These are phyloP conservation scores for Leptura quadrifasciata DNA, from an alignment of 2,888 invertebrate species.

Conservation along the genomic window DNA sequence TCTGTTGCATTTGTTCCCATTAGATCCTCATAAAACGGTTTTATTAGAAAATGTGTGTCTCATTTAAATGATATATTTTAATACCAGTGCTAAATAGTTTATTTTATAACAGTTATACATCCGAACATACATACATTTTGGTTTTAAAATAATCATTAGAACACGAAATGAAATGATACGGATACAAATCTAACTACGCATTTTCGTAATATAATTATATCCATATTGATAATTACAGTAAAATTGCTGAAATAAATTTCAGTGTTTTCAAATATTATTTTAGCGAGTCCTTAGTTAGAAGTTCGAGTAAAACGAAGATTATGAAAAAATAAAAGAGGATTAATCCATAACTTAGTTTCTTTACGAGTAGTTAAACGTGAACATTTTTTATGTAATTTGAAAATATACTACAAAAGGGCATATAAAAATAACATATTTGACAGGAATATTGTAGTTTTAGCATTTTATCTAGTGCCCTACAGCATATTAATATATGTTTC, in stretches of 20 bases:
- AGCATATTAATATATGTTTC: no score
- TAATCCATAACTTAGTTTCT: constrained; percentile 18
- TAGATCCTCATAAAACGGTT: not conserved
- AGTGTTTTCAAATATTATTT: constrained; percentile 26
- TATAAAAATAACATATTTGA: not conserved
- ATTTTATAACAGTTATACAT: not conserved
- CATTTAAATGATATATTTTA: not conserved
- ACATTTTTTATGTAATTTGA: not conserved
- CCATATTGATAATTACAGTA: not conserved
- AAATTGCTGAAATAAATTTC: constrained; percentile 6
- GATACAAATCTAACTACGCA: not conserved
- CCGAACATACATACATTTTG: not conserved
- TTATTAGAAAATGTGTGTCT: not conserved
- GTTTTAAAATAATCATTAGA: not conserved
- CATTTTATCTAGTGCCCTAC: no score
- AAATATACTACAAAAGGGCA: not conserved
- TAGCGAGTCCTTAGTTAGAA: constrained; percentile 11
- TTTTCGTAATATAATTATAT: constrained; percentile 9
- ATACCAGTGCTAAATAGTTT: not conserved
- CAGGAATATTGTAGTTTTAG: no score
- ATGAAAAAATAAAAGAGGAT: constrained; percentile 28
- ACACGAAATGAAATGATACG: not conserved
- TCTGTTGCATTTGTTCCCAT: not conserved
- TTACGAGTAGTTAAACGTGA: constrained; percentile 5
- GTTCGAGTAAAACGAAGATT: constrained; percentile 24